These are phyloP conservation scores for Frieseomelitta varia DNA, from an alignment of 1,140 invertebrate genomes.

Conservation along the genomic window DNA sequence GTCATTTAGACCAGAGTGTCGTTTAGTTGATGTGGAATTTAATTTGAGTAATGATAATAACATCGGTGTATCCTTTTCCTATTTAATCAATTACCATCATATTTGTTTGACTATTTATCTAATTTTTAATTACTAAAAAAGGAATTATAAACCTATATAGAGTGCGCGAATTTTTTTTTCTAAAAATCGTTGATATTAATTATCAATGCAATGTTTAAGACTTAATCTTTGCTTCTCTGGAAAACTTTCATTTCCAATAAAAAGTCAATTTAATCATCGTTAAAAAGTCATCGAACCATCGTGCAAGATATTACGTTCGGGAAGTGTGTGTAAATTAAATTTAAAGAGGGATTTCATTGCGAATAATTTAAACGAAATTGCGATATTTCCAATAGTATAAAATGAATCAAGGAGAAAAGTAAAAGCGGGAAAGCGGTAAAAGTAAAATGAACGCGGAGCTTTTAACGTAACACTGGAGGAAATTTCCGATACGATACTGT, in stretches of 20 bases:
- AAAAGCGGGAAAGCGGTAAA: neutral
- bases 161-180: too few relatives aligned
- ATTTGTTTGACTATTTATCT: neutral
- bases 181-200: too few relatives aligned
- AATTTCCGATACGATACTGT: slow-evolving; percentile 18
- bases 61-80: too few relatives aligned
- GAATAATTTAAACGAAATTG: neutral
- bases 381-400: neutral
- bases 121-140: neutral
- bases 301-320: too few relatives aligned
- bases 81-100: neutral
- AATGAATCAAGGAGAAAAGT: neutral
- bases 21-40: neutral
- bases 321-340: neutral
- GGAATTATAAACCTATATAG: neutral
- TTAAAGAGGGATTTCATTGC: neutral
- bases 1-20: neutral
- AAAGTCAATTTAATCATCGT: neutral
- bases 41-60: neutral
- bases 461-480: slow-evolving; percentile 7
- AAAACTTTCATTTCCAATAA: neutral
- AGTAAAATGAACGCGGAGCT: neutral
- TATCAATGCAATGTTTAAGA: neutral
- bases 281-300: too few relatives aligned
- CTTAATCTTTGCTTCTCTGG: neutral